Base-by-base conservation (phyloP, 2,113 vertebrate species). In the Chunga burmeisteri region DNA sequence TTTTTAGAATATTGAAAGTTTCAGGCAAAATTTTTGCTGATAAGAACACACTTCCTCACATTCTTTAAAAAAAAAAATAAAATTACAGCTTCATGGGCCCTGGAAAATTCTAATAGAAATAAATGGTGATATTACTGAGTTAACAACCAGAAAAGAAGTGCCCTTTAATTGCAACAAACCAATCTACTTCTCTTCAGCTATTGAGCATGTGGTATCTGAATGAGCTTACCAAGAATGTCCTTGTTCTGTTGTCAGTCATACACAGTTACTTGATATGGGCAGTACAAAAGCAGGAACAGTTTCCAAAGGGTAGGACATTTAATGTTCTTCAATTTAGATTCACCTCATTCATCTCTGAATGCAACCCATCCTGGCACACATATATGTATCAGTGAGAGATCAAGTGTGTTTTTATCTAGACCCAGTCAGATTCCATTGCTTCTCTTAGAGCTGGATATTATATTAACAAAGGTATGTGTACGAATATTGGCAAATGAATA, bases 1-100 rank as follows among this genome's bases (percentile, higher is more conserved):
- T 52, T 96, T 96, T 93, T 53, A 74, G 32, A 87, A 77, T 79
- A 71, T 42, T 86, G 38, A 94, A 86, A 81, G 30, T 42, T 96
- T 59, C 55, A 70, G 53, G 63, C 44, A 94, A 85, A 89, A 26
- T 21, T 70, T 88, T 88, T 42, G 8, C 65, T 36, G 7, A 6
- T 75, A n/a, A 21, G 22, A 91, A 40, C 34, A 67, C 7, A 3
- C 7, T 91, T 80, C 62, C 70, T 91, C 23, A 9, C 3, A 71
- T 93, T 70, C 7, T 38, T 63, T 52, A 44, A 44, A 61, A 42
- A 59, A 74, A 63, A n/a, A 3, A 15, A 36, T 29, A 25, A 36
- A 61, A 62, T 67, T 50, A 4, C 68, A 59, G 44, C 2, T 9
- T 94, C 42, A 68, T 34, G 55, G 20, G 40, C 23, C 44, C 61